Conservation (phyloP, 2,113 vertebrate species). For the Agapornis roseicollis region DNA sequence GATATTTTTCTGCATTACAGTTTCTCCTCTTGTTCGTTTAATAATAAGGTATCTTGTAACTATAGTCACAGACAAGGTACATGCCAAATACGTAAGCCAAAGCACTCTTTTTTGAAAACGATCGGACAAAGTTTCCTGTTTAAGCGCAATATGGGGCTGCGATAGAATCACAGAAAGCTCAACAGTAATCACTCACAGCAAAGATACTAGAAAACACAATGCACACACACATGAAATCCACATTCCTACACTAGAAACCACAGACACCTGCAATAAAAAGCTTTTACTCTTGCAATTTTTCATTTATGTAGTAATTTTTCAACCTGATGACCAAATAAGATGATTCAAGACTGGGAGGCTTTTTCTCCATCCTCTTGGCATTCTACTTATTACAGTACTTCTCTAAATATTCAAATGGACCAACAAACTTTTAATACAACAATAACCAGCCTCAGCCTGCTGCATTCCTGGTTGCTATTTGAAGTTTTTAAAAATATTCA, state of each 20-base stretch:
- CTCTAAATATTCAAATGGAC: not conserved
- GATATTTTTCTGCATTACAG: constrained; percentile 22
- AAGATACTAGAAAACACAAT: not conserved
- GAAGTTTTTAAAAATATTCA: not conserved
- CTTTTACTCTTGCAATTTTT: not conserved
- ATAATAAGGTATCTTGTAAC: constrained; percentile 18
- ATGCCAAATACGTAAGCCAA: constrained; percentile 2
- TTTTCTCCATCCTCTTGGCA: not conserved
- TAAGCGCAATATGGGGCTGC: constrained; percentile 1
- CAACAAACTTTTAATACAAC: not conserved
- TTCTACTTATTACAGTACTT: not conserved
- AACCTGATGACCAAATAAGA: not conserved
- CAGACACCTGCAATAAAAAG: not conserved
- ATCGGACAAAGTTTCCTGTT: not conserved
- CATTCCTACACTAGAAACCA: not conserved
- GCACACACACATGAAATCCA: not conserved
- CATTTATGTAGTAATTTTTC: not conserved
- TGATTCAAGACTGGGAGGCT: not conserved
- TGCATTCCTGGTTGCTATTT: not conserved
- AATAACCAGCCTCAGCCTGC: not conserved
- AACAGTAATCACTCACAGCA: constrained; percentile 10
- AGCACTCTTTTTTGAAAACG: not conserved
- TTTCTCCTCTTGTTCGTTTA: constrained; percentile 29
- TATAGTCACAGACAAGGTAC: not conserved
- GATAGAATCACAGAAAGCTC: constrained; percentile 35